Evolutionary conservation across 2,113 vertebrate species (phyloP).

Genomic region (Poecile atricapillus): DNA sequence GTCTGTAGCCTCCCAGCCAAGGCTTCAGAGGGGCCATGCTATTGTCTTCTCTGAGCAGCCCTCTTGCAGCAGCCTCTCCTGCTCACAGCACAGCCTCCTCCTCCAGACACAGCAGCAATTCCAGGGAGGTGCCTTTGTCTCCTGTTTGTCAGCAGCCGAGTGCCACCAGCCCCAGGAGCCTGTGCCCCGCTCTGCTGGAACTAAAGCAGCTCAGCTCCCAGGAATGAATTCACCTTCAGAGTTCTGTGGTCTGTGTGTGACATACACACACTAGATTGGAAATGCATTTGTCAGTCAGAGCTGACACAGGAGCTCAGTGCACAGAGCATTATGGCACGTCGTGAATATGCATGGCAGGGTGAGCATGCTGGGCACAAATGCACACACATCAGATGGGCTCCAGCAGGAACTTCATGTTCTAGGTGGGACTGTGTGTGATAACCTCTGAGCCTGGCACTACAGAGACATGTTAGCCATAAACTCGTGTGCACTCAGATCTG

Average conservation of each 20-base stretch:
- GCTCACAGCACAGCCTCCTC: neutral
- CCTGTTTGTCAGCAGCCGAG: neutral
- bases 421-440: neutral
- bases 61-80: neutral
- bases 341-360: constrained; percentile 15
- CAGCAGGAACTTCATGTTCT: neutral
- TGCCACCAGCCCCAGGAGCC: neutral
- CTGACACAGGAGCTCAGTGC: neutral
- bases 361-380: neutral
- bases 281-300: constrained; percentile 47
- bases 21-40: neutral
- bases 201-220: neutral
- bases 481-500: neutral
- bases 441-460: neutral
- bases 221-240: neutral
- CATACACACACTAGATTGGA: neutral
- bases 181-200: neutral
- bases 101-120: neutral
- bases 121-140: neutral
- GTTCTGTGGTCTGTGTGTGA: constrained; percentile 16
- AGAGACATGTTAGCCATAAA: neutral
- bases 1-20: neutral
- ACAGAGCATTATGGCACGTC: neutral
- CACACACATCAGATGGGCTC: neutral
- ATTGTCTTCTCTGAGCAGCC: neutral